phyloP scores from a whole-genome alignment of 2,888 invertebrate genomes.

The Nymphalis c-album region DNA sequence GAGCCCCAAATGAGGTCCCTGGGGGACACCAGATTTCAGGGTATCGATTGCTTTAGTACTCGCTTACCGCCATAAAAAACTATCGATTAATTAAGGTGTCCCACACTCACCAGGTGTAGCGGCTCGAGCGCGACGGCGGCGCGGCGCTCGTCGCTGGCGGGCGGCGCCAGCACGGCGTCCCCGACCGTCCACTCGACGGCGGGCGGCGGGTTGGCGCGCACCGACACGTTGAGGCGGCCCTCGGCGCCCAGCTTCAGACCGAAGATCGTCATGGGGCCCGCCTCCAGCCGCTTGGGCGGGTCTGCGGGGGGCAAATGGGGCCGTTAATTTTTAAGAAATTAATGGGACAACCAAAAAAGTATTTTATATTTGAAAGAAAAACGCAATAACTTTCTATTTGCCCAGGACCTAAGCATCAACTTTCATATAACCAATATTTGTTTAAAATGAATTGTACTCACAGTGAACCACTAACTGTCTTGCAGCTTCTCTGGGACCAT shows the following conservation, averaged over 20 bases:
- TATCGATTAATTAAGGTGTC: no score
- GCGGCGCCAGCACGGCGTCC: slow-evolving; percentile 56
- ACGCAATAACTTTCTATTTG: no score
- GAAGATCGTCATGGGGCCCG: slow-evolving; percentile 83
- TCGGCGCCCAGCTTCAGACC: slow-evolving; percentile 87
- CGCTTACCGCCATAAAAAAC: no score
- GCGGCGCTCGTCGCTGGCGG: slow-evolving; percentile 45
- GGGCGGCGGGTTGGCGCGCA: slow-evolving; percentile 87
- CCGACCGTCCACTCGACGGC: slow-evolving; percentile 85
- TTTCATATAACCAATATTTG: no score
- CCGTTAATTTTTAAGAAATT: no score
- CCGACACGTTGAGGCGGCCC: slow-evolving; percentile 87
- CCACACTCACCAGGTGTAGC: slow-evolving; percentile 53
- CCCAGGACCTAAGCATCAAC: neutral
- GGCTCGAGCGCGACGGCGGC: slow-evolving; percentile 55
- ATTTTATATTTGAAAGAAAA: no score
- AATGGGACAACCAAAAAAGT: no score
- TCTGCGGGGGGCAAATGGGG: slow-evolving; percentile 70
- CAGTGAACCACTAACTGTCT: slow-evolving; percentile 65
- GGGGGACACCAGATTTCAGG: no score
- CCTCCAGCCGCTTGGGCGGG: slow-evolving; percentile 82
- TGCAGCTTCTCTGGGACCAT: slow-evolving; percentile 54
- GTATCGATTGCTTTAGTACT: no score
- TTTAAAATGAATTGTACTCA: slow-evolving; percentile 46
- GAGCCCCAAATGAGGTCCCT: no score